A percentile compares a stretch with the other conserved stretches of the same genome.
Evolutionary conservation across 2,888 invertebrate species (phyloP).

Genomic region (Bedellia somnulentella): DNA sequence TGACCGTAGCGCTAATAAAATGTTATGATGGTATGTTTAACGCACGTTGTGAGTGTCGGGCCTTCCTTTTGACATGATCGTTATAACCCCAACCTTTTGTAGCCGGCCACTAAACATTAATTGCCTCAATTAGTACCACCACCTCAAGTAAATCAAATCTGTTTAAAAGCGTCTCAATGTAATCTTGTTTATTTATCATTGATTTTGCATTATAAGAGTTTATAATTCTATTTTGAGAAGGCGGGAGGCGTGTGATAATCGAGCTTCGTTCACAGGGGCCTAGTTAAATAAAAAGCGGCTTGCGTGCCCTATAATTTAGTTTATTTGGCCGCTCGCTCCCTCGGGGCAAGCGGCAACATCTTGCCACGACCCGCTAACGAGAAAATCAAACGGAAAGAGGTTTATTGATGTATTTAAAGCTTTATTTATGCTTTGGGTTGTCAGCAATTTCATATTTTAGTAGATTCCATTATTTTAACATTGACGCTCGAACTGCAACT

Average conservation of each 20-base stretch:
- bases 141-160: slow-evolving; percentile 35
- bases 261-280: slow-evolving; percentile 37
- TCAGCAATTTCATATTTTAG: no score
- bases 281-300: slow-evolving; percentile 55
- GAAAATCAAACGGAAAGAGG: slow-evolving; percentile 21
- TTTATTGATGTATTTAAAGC: slow-evolving; percentile 31
- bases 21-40: slow-evolving; percentile 61
- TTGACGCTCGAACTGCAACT: no score
- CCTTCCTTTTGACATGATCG: slow-evolving; percentile 57
- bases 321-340: slow-evolving; percentile 39
- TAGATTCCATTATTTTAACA: no score
- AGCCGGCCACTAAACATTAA: slow-evolving; percentile 47
- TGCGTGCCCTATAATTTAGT: slow-evolving; percentile 43
- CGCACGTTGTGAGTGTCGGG: slow-evolving; percentile 54
- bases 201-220: slow-evolving; percentile 2
- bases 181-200: slow-evolving; percentile 7
- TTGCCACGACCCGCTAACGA: slow-evolving; percentile 43
- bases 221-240: no score
- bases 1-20: slow-evolving; percentile 59
- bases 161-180: no score
- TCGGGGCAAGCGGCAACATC: slow-evolving; percentile 28
- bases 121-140: slow-evolving; percentile 52
- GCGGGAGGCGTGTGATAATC: slow-evolving; percentile 37
- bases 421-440: no score
- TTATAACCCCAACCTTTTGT: slow-evolving; percentile 51